Evolutionary conservation across 1,140 invertebrate genomes (phyloP), one percentile per base, ranked within the genome.

Genomic region (Archivesica marissinica): DNA sequence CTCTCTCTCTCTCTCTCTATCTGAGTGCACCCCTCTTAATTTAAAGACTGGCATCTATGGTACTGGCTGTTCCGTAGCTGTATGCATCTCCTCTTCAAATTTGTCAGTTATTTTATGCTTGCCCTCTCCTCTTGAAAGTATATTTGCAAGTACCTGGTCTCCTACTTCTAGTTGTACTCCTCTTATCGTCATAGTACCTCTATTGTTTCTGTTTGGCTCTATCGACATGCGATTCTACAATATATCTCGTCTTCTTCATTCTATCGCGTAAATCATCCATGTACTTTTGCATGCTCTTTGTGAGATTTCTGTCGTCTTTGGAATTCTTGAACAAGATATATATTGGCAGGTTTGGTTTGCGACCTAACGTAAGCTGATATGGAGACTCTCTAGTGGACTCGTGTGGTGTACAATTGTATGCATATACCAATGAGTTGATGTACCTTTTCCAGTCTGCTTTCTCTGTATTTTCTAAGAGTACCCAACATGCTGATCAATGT

Each of bases 61-160:
- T n/a, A n/a, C n/a, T n/a, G n/a, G n/a, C n/a, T n/a, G n/a, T n/a
- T n/a, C n/a, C n/a, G n/a, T n/a, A n/a, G n/a, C n/a, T n/a, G n/a
- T 66, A 41, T 74, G 81, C 0, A 75, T 9, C n/a, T 86, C 78
- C 4, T 70, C 17, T 50, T 86, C 78, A 20, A 66, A 86, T 59
- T 54, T 81, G 33, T 86, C 85, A n/a, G 64, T 78, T 23, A 86
- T n/a, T 25, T 86, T 86, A 35, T 86, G 52, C 41, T 86, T 86
- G 1, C 85, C 77, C 47, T 86, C 75, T 39, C 80, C 80, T 41
- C 56, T 59, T 17, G 61, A 28, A 3, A 70, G 54, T 13, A 56
- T 61, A 25, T 47, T 85, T 23, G 80, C 44, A 2, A 86, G 30
- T 0, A 80, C 76, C 15, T 54, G n/a, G 52, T 79, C 84, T 17